These are phyloP conservation scores for Camponotus pennsylvanicus DNA, from an alignment of 1,140 invertebrate genomes.

Conservation along the genomic window DNA sequence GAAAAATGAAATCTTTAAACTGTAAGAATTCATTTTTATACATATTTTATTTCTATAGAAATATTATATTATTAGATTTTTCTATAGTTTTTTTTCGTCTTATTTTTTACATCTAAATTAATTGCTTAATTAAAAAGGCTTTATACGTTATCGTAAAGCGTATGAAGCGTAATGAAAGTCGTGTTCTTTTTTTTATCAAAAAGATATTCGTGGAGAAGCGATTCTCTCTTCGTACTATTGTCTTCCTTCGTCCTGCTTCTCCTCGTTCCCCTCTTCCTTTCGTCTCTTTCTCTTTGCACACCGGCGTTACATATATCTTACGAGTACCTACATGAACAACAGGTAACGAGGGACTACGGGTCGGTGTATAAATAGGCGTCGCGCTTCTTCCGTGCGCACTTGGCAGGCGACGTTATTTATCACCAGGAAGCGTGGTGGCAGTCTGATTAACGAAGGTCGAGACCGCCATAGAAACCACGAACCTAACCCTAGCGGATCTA, in stretches of 20 bases:
- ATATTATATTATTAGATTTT: too few species aligned
- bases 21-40: too few species aligned
- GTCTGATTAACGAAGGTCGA: conserved; percentile 81
- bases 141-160: neutral
- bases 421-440: conserved; percentile 76
- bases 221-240: conserved; percentile 19
- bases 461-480: conserved; percentile 60
- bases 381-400: conserved; percentile 74
- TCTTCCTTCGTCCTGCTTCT: neutral
- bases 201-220: conserved; percentile 13
- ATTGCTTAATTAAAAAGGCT: too few species aligned
- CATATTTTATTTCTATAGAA: too few species aligned
- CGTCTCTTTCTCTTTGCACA: conserved; percentile 15
- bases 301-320: conserved; percentile 55
- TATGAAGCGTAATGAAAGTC: neutral
- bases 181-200: neutral
- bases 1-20: too few species aligned
- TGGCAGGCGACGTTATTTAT: conserved; percentile 79
- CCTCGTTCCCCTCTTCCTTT: neutral
- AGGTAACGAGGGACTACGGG: conserved; percentile 66
- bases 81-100: neutral
- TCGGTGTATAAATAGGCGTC: conserved; percentile 78
- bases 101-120: neutral
- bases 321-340: conserved; percentile 50
- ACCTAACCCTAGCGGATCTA: conserved; percentile 43